A percentile compares a stretch with the other conserved stretches of the same genome.
These are phyloP conservation scores for Corticium candelabrum DNA, from an alignment of 37 sponge, comb jelly and placozoan species.

Conservation along the genomic window DNA sequence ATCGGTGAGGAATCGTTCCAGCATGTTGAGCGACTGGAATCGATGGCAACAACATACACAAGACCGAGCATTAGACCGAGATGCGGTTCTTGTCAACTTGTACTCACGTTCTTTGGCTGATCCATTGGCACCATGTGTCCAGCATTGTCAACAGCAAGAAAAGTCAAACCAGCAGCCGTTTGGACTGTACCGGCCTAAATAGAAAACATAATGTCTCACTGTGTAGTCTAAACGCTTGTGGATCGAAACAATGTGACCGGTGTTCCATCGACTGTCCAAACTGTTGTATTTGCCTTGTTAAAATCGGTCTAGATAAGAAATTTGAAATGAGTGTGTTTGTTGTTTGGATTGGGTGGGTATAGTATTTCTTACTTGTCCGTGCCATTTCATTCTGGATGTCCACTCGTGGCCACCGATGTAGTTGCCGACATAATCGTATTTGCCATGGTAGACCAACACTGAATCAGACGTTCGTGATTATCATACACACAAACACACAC, in stretches of 20 bases:
- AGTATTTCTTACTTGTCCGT: conserved; percentile 17
- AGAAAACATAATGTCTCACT: conserved; percentile 28
- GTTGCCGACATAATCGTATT: conserved; percentile 69
- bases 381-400: conserved; percentile 50
- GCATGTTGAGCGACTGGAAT: no score
- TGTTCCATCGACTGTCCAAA: conserved; percentile 14
- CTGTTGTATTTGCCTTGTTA: conserved; percentile 13
- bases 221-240: background rate
- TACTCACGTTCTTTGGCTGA: conserved; percentile 71
- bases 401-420: conserved; percentile 59
- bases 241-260: conserved; percentile 13
- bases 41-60: no score
- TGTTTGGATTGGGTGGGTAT: no score
- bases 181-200: conserved; percentile 32
- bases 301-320: conserved; percentile 6
- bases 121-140: conserved; percentile 87
- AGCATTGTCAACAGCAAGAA: conserved; percentile 50
- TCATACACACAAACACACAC: no score
- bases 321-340: no score
- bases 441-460: conserved; percentile 71
- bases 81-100: no score
- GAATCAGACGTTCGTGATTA: background rate
- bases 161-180: conserved; percentile 41
- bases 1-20: no score
- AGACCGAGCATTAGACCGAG: no score